Conservation (phyloP, 2,113 vertebrate genomes). For the Trichechus manatus region DNA sequence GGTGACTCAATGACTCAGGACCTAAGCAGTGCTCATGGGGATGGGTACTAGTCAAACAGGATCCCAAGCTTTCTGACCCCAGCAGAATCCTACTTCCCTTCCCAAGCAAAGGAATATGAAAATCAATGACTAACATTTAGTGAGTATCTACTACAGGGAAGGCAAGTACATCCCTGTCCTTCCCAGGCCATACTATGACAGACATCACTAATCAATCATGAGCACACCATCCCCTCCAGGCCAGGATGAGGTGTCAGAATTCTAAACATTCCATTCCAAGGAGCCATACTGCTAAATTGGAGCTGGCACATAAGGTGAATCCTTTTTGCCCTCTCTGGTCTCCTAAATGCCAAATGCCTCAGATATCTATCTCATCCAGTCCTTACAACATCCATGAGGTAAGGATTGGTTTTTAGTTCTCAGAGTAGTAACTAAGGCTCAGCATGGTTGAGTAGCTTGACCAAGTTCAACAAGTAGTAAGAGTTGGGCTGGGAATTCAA, state of each 20-base stretch:
- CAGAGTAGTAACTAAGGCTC: background rate
- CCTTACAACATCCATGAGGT: background rate
- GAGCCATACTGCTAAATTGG: background rate
- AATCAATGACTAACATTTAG: background rate
- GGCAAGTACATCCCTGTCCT: background rate
- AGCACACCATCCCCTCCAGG: background rate
- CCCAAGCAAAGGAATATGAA: constrained; percentile 20
- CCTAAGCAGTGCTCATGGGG: background rate
- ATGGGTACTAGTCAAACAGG: background rate
- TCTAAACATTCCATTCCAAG: background rate
- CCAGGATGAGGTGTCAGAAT: background rate
- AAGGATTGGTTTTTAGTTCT: constrained; percentile 39
- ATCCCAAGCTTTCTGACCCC: constrained; percentile 12
- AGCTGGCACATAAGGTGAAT: background rate
- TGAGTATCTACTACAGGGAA: background rate
- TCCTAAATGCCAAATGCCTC: background rate
- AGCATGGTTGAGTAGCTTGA: background rate
- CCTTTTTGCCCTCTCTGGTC: background rate
- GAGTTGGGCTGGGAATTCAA: background rate
- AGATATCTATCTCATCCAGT: background rate
- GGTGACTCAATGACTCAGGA: background rate
- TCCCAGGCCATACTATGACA: background rate
- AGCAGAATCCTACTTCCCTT: constrained; percentile 13
- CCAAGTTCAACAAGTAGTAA: background rate
- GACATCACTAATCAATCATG: background rate